A percentile compares a stretch with the other conserved stretches of the same genome.
phyloP scores from a whole-genome alignment of 1,140 invertebrate species.

The Scylla paramamosain region DNA sequence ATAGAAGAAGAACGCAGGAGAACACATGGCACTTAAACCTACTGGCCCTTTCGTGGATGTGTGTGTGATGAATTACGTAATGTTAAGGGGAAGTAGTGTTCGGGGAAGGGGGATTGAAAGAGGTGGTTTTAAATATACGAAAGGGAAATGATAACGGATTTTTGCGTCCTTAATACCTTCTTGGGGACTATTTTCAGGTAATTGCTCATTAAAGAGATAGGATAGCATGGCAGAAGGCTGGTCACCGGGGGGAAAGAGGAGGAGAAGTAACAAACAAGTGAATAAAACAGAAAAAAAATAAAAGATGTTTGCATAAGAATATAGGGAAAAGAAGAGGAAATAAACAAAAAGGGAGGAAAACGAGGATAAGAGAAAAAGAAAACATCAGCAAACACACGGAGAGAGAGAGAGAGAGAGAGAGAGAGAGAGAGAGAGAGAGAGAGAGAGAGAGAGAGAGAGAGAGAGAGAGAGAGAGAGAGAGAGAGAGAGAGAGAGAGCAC shows the following conservation, averaged over 20 bases:
- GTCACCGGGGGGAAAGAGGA: background rate
- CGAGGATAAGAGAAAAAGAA: background rate
- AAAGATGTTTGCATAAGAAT: background rate
- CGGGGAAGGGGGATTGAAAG: background rate
- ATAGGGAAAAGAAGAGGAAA: background rate
- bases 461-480: slow-evolving; percentile 23
- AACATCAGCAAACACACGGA: too few species aligned
- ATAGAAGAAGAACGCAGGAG: background rate
- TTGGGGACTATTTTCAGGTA: too few species aligned
- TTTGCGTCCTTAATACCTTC: too few species aligned
- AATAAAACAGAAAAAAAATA: too few species aligned
- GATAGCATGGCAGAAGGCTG: background rate
- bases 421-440: slow-evolving; percentile 40
- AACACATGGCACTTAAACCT: background rate
- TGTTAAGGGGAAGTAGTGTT: background rate
- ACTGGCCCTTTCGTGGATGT: too few species aligned
- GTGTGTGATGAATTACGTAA: too few species aligned
- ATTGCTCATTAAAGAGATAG: too few species aligned
- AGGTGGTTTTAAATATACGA: background rate
- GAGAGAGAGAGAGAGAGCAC: too few species aligned
- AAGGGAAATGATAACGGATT: too few species aligned
- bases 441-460: slow-evolving; percentile 51
- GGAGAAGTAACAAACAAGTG: too few species aligned
- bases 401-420: background rate
- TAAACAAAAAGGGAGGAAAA: too few species aligned